Percentiles rank a stretch among this genome's conserved stretches.
Conservation (phyloP, 2,113 vertebrate species). For the Triplophysa rosa region DNA sequence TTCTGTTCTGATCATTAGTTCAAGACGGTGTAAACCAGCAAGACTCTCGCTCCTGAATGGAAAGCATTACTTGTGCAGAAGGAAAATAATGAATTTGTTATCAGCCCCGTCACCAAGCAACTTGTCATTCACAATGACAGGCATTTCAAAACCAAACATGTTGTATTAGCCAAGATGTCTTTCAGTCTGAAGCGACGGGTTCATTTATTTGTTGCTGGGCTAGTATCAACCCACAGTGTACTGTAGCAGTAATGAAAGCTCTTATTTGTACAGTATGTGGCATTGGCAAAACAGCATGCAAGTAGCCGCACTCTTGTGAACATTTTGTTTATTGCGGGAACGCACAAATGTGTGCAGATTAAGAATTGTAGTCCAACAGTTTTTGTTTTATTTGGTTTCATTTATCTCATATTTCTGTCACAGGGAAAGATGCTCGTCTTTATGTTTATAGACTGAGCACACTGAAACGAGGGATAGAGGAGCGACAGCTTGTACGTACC, state of each 20-base stretch:
- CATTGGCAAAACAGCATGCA: not conserved
- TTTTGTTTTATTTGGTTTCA: not conserved
- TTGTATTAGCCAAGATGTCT: conserved; percentile 21
- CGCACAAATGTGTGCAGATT: not conserved
- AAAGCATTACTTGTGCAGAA: conserved; percentile 7
- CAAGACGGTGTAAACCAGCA: not conserved
- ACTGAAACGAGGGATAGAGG: conserved; percentile 82
- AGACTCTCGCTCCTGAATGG: not conserved
- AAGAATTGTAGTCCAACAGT: not conserved
- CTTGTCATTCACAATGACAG: conserved; percentile 14
- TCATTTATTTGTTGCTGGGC: conserved; percentile 12
- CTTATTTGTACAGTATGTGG: not conserved
- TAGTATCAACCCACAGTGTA: not conserved
- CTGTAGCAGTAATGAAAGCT: conserved; percentile 2
- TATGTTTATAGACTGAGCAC: conserved; percentile 88
- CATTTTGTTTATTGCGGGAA: not conserved
- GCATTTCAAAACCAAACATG: conserved; percentile 21
- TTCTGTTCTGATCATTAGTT: conserved; percentile 15
- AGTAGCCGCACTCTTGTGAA: conserved; percentile 5
- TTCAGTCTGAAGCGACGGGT: conserved; percentile 5
- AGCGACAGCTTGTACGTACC: conserved; percentile 76
- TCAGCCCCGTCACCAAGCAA: conserved; percentile 26
- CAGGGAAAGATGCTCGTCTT: conserved; percentile 93
- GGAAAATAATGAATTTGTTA: conserved; percentile 37
- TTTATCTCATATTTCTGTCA: conserved; percentile 37